Percentiles rank a stretch among this genome's conserved stretches.
Conservation (phyloP, 2,888 invertebrate genomes). For the Sipha maydis region DNA sequence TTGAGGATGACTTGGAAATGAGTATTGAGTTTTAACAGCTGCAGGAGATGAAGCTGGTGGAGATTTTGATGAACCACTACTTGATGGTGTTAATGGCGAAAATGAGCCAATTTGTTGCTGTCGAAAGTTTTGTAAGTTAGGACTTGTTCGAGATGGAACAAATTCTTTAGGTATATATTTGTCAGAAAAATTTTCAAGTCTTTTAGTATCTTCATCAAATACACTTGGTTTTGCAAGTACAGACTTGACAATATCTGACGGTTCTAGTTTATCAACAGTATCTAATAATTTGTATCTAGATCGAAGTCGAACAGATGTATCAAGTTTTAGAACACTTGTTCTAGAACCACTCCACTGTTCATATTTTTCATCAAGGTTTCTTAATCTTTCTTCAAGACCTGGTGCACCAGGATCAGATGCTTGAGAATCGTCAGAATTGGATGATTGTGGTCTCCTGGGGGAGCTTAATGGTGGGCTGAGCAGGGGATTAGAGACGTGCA, state of each 20-base stretch:
- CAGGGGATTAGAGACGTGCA: constrained; percentile 64
- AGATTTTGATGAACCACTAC: constrained; percentile 64
- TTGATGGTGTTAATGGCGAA: constrained; percentile 64
- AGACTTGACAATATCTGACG: constrained; percentile 92
- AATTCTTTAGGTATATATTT: constrained; percentile 80
- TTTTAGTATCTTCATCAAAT: constrained; percentile 94
- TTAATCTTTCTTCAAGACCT: constrained; percentile 89
- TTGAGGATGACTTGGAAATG: constrained; percentile 82
- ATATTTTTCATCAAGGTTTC: constrained; percentile 91
- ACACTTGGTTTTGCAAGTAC: constrained; percentile 91
- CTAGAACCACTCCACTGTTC: constrained; percentile 82
- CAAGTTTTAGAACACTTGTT: constrained; percentile 65
- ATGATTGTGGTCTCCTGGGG: constrained; percentile 72
- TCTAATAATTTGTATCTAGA: constrained; percentile 81
- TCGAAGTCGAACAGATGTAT: constrained; percentile 69
- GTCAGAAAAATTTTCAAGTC: constrained; percentile 87
- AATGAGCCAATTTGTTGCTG: constrained; percentile 63
- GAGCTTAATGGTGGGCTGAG: constrained; percentile 67
- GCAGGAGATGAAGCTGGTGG: constrained; percentile 64
- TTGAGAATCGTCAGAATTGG: constrained; percentile 76
- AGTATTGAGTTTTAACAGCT: constrained; percentile 75
- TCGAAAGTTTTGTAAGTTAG: constrained; percentile 64
- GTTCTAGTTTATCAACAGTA: constrained; percentile 81
- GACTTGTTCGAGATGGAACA: constrained; percentile 67
- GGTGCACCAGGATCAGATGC: constrained; percentile 72